Conservation (phyloP, 53 echinoderm and acorn worm species). For the Echinometra lucunter region DNA sequence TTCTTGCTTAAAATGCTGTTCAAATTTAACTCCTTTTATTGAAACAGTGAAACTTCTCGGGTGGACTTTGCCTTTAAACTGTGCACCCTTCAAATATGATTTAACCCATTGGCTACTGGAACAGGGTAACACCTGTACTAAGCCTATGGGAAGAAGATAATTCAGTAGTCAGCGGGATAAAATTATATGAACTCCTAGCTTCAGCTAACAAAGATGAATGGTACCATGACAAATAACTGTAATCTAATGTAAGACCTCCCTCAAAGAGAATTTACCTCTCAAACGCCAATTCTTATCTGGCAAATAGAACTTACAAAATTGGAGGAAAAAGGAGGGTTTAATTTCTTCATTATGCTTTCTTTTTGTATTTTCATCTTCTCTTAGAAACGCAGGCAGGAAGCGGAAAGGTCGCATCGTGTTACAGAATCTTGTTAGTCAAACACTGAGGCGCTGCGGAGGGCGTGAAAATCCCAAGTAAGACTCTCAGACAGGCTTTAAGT, state of each 20-base stretch:
- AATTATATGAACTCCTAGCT: not conserved
- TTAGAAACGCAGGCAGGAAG: not conserved
- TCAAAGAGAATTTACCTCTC: not conserved
- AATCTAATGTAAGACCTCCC: not conserved
- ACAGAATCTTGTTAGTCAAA: constrained; percentile 48
- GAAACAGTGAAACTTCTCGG: not conserved
- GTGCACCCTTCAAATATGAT: too few species aligned
- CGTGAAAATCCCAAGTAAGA: constrained; percentile 26
- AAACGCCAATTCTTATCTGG: not conserved
- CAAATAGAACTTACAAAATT: not conserved
- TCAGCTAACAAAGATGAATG: not conserved
- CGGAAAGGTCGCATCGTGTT: constrained; percentile 41
- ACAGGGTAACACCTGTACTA: too few species aligned
- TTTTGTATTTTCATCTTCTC: not conserved
- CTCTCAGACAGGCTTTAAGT: constrained; percentile 47
- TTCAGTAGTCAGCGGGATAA: too few species aligned
- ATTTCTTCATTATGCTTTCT: constrained; percentile 3
- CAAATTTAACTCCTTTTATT: too few species aligned
- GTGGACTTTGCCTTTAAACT: too few species aligned
- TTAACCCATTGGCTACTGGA: too few species aligned
- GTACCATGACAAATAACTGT: constrained; percentile 16
- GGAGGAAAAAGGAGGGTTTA: not conserved
- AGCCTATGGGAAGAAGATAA: too few species aligned
- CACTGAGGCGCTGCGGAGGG: constrained; percentile 19
- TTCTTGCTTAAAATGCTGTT: too few species aligned